Evolutionary conservation across 2,797 vertebrate genomes (phyloP).

Genomic region (Masticophis lateralis): DNA sequence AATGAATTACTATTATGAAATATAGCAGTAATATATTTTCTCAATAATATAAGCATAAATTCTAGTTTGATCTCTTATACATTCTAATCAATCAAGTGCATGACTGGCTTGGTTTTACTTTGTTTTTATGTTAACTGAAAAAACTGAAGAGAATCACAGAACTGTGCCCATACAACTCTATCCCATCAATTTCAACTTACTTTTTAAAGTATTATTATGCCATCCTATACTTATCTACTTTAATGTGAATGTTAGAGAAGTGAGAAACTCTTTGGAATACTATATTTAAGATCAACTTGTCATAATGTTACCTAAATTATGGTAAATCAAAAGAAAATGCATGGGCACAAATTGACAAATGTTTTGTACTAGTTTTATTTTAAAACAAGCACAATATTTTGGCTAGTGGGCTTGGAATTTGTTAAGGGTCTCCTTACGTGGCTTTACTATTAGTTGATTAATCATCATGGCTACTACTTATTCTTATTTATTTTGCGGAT

Average conservation of each 20-base stretch:
- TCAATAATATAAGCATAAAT: constrained; percentile 60
- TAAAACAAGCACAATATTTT: neutral
- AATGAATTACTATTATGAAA: constrained; percentile 77
- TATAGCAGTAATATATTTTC: constrained; percentile 65
- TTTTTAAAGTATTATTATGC: neutral
- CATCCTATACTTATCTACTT: neutral
- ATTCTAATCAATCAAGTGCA: constrained; percentile 14
- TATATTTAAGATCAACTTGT: neutral
- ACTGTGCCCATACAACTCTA: neutral
- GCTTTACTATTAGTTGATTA: neutral
- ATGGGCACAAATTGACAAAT: neutral
- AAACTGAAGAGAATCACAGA: neutral
- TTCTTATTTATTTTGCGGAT: neutral
- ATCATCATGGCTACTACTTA: neutral
- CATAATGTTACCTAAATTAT: neutral
- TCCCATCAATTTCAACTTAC: neutral
- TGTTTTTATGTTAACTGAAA: neutral
- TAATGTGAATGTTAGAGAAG: neutral
- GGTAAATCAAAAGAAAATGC: neutral
- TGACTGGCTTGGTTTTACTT: neutral
- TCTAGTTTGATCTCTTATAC: constrained; percentile 32
- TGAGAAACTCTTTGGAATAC: neutral
- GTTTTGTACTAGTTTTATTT: neutral
- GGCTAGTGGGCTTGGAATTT: neutral
- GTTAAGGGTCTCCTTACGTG: too few species aligned